Conservation (phyloP, 2,888 invertebrate species). For the Tridacna crocea region DNA sequence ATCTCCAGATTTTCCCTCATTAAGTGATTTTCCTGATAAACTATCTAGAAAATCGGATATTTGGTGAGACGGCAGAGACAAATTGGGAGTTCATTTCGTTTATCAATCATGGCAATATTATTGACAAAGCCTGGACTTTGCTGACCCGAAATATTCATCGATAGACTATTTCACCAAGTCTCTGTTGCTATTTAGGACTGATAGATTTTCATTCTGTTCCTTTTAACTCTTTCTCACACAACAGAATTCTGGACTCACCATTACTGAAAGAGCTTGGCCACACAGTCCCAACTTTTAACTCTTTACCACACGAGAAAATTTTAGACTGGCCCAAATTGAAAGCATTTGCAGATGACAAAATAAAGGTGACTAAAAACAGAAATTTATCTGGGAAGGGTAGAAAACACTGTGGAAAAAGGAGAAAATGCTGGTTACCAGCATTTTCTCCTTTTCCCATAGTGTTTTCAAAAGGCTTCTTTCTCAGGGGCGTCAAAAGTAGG, state of each 20-base stretch:
- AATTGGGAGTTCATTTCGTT: constrained; percentile 20
- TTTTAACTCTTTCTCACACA: no score
- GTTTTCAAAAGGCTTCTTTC: no score
- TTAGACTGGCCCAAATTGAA: no score
- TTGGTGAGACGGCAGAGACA: constrained; percentile 5
- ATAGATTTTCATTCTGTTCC: neutral
- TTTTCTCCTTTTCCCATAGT: no score
- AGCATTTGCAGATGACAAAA: no score
- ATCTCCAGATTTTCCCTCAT: constrained; percentile 10
- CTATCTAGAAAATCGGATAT: constrained; percentile 18
- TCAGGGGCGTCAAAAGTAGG: no score
- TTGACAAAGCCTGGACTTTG: constrained; percentile 1
- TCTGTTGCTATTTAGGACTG: neutral
- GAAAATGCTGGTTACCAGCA: no score
- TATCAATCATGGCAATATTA: constrained; percentile 18
- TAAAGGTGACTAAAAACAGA: no score
- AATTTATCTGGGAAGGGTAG: no score
- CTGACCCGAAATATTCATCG: constrained; percentile 10
- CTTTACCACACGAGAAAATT: no score
- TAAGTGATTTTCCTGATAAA: neutral
- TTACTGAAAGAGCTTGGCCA: neutral
- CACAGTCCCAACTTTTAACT: neutral
- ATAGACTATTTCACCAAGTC: constrained; percentile 8
- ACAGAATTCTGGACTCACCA: no score
- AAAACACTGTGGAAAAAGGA: no score